A percentile compares a stretch with the other conserved stretches of the same genome.
phyloP scores from a whole-genome alignment of 1,140 invertebrate species.

The Saxidomus purpurata region DNA sequence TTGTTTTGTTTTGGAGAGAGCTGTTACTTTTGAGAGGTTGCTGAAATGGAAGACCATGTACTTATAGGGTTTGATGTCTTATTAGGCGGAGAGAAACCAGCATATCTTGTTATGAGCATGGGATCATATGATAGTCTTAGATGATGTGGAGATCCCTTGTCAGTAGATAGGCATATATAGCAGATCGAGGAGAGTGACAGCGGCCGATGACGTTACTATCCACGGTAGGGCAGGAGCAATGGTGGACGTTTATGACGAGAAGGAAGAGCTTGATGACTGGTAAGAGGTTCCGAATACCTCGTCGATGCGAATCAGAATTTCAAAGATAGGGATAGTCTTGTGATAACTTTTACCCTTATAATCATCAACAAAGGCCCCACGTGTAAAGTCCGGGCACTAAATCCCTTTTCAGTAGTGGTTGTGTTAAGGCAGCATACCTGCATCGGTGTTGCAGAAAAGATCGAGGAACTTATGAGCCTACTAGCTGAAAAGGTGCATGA shows the following conservation, averaged over 20 bases:
- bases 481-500: background rate
- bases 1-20: background rate
- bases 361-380: conserved; percentile 10
- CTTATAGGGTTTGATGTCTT: conserved; percentile 16
- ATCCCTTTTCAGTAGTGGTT: background rate
- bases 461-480: background rate
- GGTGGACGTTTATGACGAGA: background rate
- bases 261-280: no score
- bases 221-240: background rate
- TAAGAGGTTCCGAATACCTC: background rate
- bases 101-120: background rate
- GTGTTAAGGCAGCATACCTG: background rate
- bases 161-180: no score
- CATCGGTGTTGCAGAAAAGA: background rate
- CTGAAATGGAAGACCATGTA: conserved; percentile 9
- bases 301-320: background rate
- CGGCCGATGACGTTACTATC: no score
- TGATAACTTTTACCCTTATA: background rate
- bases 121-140: background rate
- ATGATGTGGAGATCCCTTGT: background rate
- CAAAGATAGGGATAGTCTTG: background rate
- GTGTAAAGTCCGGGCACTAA: conserved; percentile 8
- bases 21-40: background rate
- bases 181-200: background rate
- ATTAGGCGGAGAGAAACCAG: background rate